Percentiles rank a stretch among this genome's conserved stretches.
phyloP scores from a whole-genome alignment of 2,113 vertebrate genomes.

The Zootoca vivipara region DNA sequence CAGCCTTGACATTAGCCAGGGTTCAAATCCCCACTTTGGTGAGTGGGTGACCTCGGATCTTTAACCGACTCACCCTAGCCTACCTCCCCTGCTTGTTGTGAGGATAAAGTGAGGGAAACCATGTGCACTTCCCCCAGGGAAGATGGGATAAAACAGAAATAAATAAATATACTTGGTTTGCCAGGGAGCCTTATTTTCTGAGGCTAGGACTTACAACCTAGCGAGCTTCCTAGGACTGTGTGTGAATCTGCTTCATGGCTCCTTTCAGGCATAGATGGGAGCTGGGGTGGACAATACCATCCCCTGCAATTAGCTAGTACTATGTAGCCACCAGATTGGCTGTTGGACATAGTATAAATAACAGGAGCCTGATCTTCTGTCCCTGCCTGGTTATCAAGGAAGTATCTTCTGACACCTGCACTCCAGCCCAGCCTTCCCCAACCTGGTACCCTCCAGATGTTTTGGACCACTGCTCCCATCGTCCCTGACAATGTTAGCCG shows the following conservation, averaged over 20 bases:
- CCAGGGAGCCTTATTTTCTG: neutral
- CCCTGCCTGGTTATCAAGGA: neutral
- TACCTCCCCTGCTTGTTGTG: neutral
- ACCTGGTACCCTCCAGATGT: neutral
- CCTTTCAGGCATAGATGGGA: neutral
- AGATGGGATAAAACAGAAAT: neutral
- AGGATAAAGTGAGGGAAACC: neutral
- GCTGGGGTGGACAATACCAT: neutral
- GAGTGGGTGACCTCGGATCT: neutral
- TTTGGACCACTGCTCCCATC: neutral
- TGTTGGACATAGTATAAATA: neutral
- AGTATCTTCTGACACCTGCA: neutral
- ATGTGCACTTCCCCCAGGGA: neutral
- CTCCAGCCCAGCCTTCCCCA: neutral
- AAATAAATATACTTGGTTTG: neutral
- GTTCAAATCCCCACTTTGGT: neutral
- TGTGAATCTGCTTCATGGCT: neutral
- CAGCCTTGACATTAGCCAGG: too few relatives aligned
- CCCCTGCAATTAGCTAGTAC: neutral
- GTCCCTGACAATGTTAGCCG: neutral
- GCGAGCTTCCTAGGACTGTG: neutral
- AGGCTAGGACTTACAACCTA: neutral
- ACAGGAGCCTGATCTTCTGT: too few relatives aligned
- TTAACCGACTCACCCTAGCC: neutral
- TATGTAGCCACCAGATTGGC: neutral